Evolutionary conservation across 2,888 invertebrate species (phyloP).

Genomic region (Drosophila mercatorum): DNA sequence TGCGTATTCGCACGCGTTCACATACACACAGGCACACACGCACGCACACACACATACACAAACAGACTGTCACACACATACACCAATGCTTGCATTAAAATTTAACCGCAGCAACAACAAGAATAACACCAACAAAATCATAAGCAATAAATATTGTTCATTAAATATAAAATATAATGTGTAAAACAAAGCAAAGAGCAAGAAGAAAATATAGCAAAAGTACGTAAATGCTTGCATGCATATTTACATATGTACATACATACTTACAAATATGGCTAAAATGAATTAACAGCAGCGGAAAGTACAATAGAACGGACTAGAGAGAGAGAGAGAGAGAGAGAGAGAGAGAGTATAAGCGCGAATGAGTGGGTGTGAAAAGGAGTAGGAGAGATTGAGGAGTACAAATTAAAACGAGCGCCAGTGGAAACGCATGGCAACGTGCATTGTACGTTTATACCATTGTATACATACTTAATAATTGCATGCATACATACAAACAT

Average conservation of each 20-base stretch:
- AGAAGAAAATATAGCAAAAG: constrained; percentile 17
- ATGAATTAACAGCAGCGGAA: no score
- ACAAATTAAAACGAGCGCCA: neutral
- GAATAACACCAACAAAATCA: constrained; percentile 3
- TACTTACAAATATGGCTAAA: no score
- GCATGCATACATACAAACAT: no score
- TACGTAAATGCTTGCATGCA: constrained; percentile 1
- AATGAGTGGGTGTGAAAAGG: no score
- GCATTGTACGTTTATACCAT: neutral
- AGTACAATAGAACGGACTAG: no score
- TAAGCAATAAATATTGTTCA: constrained; percentile 42
- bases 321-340: no score
- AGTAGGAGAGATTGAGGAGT: no score
- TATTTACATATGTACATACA: neutral
- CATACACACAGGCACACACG: neutral
- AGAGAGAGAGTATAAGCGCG: no score
- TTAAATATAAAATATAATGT: constrained; percentile 10
- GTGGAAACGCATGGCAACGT: neutral
- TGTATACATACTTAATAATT: no score
- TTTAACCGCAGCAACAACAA: constrained; percentile 2
- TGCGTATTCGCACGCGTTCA: constrained; percentile 2
- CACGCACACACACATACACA: constrained; percentile 7
- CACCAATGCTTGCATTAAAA: neutral
- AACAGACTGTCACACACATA: neutral
- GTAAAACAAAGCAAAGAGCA: constrained; percentile 5